A percentile compares a stretch with the other conserved stretches of the same genome.
Evolutionary conservation across 1,140 invertebrate species (phyloP).

Genomic region (Condylostylus longicornis): DNA sequence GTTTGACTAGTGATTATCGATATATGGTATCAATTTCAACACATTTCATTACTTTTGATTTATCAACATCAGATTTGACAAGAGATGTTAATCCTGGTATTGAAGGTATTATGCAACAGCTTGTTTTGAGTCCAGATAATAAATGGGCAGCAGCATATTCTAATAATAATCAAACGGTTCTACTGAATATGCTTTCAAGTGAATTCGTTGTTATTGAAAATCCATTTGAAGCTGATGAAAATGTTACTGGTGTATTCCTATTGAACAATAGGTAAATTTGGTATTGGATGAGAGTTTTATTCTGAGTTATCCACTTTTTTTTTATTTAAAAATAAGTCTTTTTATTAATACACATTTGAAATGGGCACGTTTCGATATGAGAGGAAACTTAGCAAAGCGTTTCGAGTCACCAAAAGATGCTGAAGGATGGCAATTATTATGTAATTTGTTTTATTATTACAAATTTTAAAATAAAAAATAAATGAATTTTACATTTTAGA

Average conservation of each 20-base stretch:
- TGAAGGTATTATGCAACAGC: slow-evolving; percentile 87
- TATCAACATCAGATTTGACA: slow-evolving; percentile 83
- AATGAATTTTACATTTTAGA: slow-evolving; percentile 28
- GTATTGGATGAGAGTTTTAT: neutral
- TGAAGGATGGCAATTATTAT: slow-evolving; percentile 52
- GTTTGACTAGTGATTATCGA: slow-evolving; percentile 77
- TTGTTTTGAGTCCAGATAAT: slow-evolving; percentile 89
- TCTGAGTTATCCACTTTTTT: neutral
- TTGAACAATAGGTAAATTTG: slow-evolving; percentile 53
- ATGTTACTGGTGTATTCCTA: slow-evolving; percentile 48
- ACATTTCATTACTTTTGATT: slow-evolving; percentile 92
- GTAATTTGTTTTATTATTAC: slow-evolving; percentile 31
- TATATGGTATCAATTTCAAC: slow-evolving; percentile 95
- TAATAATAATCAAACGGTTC: slow-evolving; percentile 84
- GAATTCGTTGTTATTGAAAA: slow-evolving; percentile 75
- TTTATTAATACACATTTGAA: slow-evolving; percentile 39
- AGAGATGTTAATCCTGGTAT: slow-evolving; percentile 83
- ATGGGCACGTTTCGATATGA: slow-evolving; percentile 61
- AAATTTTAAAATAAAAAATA: neutral
- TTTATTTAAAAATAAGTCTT: slow-evolving; percentile 18
- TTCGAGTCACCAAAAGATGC: slow-evolving; percentile 41
- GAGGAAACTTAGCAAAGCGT: slow-evolving; percentile 51
- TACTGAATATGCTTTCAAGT: slow-evolving; percentile 79
- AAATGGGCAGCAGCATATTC: slow-evolving; percentile 91
- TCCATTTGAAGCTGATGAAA: slow-evolving; percentile 48